These are phyloP conservation scores for Panthera tigris DNA, from an alignment of 2,113 vertebrate species.

Conservation along the genomic window DNA sequence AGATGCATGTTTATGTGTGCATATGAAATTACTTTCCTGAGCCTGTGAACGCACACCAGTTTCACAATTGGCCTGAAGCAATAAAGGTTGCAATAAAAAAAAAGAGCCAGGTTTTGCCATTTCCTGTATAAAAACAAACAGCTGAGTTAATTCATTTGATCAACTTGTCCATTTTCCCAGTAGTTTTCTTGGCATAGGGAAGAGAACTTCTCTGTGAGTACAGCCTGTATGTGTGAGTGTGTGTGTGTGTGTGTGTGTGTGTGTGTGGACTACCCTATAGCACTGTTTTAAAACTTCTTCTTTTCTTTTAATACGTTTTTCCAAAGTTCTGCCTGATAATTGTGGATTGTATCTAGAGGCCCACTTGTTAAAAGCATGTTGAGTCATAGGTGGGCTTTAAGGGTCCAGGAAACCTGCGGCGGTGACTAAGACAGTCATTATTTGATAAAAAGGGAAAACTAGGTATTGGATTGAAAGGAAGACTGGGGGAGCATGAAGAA, in stretches of 20 bases:
- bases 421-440: slow-evolving; percentile 78
- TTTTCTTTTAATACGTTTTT: slow-evolving; percentile 63
- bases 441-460: slow-evolving; percentile 75
- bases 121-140: slow-evolving; percentile 41
- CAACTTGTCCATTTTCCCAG: slow-evolving; percentile 14
- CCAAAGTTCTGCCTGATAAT: slow-evolving; percentile 70
- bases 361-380: slow-evolving; percentile 73
- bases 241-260: not conserved
- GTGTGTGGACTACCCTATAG: not conserved
- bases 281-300: slow-evolving; percentile 33
- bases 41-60: not conserved
- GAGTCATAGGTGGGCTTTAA: slow-evolving; percentile 73
- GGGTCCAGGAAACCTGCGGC: slow-evolving; percentile 62
- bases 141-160: slow-evolving; percentile 32
- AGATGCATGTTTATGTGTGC: not conserved
- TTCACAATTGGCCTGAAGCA: slow-evolving; percentile 33
- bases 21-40: slow-evolving; percentile 28
- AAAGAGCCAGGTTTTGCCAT: not conserved
- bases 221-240: not conserved
- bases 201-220: not conserved
- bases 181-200: not conserved
- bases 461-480: slow-evolving; percentile 72
- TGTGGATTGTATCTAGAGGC: slow-evolving; percentile 51
- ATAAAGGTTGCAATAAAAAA: not conserved
- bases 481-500: slow-evolving; percentile 65